These are phyloP conservation scores for Schrankia costaestrigalis DNA, from an alignment of 2,888 invertebrate genomes.

Conservation along the genomic window DNA sequence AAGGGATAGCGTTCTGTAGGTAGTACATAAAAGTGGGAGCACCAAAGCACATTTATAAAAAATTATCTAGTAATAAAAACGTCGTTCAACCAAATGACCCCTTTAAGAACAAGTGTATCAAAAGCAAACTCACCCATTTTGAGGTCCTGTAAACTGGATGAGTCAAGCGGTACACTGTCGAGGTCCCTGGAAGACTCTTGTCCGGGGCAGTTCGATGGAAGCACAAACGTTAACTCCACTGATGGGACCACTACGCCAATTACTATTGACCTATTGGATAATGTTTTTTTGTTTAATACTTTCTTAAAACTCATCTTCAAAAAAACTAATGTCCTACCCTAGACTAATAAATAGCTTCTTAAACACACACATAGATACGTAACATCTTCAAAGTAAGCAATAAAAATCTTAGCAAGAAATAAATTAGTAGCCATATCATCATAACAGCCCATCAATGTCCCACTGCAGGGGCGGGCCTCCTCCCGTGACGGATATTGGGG, in stretches of 20 bases:
- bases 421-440: no score
- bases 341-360: not conserved
- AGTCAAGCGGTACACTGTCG: conserved; percentile 92
- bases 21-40: no score
- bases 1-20: no score
- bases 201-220: conserved; percentile 90
- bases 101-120: not conserved
- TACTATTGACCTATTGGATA: conserved; percentile 77
- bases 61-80: no score
- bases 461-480: no score
- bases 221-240: conserved; percentile 92
- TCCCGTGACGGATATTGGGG: no score
- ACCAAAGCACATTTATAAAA: no score
- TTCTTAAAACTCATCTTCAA: not conserved
- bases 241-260: conserved; percentile 91
- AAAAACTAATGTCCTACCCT: not conserved
- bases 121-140: conserved; percentile 83
- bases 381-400: no score
- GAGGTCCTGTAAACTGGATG: conserved; percentile 91
- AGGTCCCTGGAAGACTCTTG: conserved; percentile 93
- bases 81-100: no score
- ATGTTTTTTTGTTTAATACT: not conserved
- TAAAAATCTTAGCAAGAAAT: no score
- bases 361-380: no score
- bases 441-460: no score